phyloP scores from a whole-genome alignment of 2,113 vertebrate genomes.

The Alaudala cheleensis region DNA sequence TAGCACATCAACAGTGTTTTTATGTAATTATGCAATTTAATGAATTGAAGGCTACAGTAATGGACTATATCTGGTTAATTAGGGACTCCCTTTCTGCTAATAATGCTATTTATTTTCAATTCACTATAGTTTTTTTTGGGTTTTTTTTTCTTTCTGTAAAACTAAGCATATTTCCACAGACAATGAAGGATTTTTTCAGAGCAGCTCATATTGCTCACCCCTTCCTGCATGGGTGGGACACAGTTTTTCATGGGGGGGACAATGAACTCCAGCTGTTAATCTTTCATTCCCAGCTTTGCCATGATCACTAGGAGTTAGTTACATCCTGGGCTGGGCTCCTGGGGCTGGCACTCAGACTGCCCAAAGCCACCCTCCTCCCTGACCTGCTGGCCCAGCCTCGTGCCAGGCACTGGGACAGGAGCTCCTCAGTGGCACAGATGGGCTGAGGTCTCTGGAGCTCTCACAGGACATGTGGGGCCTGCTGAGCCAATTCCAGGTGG shows the following conservation, averaged over 20 bases:
- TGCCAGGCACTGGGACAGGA: background rate
- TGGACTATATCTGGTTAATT: constrained; percentile 80
- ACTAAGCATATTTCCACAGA: background rate
- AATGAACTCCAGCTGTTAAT: background rate
- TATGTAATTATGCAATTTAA: constrained; percentile 82
- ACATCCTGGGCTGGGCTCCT: background rate
- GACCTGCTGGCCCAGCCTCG: rapidly evolving
- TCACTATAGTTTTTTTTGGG: background rate
- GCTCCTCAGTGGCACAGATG: rapidly evolving
- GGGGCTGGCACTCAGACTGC: background rate
- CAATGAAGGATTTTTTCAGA: background rate
- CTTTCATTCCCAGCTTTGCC: background rate
- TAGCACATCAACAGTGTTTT: constrained; percentile 71
- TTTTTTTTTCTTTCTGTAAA: constrained; percentile 48
- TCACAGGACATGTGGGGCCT: rapidly evolving
- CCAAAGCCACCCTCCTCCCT: background rate
- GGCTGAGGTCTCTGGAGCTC: background rate
- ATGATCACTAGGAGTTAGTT: background rate
- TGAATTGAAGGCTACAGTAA: constrained; percentile 82
- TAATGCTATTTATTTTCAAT: constrained; percentile 74
- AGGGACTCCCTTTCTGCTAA: constrained; percentile 77
- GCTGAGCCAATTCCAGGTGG: rapidly evolving
- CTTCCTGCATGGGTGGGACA: background rate
- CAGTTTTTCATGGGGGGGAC: background rate
- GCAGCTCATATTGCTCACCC: background rate